Conservation (phyloP, 2,888 invertebrate species). For the Eupsilia transversa region DNA sequence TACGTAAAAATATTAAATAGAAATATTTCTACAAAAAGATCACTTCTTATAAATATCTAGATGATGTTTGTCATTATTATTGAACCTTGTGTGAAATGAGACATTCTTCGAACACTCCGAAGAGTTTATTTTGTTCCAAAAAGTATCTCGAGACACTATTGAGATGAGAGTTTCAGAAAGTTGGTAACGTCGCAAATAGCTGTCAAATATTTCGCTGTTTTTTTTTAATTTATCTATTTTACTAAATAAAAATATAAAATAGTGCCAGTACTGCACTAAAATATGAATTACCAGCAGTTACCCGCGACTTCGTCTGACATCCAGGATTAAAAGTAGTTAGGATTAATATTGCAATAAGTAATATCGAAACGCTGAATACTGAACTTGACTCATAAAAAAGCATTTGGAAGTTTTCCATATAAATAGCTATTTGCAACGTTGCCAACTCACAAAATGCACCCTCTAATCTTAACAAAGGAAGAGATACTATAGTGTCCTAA, state of each 20-base stretch:
- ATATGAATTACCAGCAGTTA: no score
- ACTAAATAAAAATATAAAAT: not conserved
- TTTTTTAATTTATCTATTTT: not conserved
- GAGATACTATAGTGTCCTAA: not conserved
- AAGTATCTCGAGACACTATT: not conserved
- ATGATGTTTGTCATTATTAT: not conserved
- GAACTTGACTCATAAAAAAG: not conserved
- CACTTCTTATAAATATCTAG: not conserved
- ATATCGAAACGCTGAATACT: not conserved
- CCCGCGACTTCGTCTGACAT: no score
- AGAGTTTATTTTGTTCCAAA: not conserved
- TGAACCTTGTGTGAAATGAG: not conserved
- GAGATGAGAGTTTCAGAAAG: not conserved
- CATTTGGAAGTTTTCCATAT: not conserved
- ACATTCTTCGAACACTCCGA: not conserved
- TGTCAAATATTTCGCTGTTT: not conserved
- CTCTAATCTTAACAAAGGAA: not conserved
- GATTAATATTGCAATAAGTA: not conserved
- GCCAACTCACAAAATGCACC: no score
- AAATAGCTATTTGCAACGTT: not conserved
- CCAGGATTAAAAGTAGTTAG: no score
- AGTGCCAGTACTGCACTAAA: not conserved
- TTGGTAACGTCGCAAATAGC: no score
- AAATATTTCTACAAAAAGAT: not conserved
- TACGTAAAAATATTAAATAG: conserved; percentile 25